Percentiles rank a stretch among this genome's conserved stretches.
Evolutionary conservation across 1,140 invertebrate genomes (phyloP).

Genomic region (Diorhabda sublineata): DNA sequence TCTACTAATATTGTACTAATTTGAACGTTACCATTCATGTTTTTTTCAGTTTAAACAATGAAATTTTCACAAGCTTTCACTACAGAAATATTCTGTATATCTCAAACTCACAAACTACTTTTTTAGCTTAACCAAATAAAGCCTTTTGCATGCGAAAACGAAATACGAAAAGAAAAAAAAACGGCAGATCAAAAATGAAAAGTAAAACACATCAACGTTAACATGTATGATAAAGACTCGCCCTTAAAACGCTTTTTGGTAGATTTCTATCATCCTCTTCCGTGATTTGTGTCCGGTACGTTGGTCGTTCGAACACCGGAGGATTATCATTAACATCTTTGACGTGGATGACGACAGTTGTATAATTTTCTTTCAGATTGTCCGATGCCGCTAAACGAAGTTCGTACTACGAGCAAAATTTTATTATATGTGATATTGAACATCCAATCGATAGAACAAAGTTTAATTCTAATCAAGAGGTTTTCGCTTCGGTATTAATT

Average conservation of each 20-base stretch:
- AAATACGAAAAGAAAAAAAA: background rate
- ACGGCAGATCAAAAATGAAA: background rate
- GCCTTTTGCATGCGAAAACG: background rate
- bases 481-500: no score
- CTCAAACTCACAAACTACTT: no score
- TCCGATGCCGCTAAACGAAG: conserved; percentile 88
- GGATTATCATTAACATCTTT: conserved; percentile 90
- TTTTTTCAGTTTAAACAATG: no score
- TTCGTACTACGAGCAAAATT: conserved; percentile 68
- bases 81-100: no score
- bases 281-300: conserved; percentile 91
- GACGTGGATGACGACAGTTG: conserved; percentile 91
- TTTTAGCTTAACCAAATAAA: background rate
- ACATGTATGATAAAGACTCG: conserved; percentile 35
- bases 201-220: conserved; percentile 4
- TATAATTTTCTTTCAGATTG: conserved; percentile 94
- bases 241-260: conserved; percentile 89
- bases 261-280: conserved; percentile 92
- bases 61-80: no score
- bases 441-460: no score
- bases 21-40: no score
- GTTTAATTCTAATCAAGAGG: no score
- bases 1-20: no score
- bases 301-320: conserved; percentile 86
- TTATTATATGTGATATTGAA: no score